Conservation (phyloP, 2,888 invertebrate genomes). For the Sarcophaga carnaria region DNA sequence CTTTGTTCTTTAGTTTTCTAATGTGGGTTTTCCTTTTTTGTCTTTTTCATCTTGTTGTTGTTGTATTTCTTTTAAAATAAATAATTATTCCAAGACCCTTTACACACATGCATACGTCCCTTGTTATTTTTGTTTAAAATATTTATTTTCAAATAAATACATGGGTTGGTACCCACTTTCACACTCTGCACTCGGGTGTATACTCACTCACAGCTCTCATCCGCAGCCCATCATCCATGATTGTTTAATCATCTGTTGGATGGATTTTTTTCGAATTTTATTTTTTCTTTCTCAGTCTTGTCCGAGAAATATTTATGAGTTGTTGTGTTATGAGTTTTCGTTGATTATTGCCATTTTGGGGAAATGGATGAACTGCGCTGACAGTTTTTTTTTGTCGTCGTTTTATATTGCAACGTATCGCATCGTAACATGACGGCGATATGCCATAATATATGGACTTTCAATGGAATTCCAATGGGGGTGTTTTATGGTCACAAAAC, state of each 20-base stretch:
- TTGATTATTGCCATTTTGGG: conserved; percentile 52
- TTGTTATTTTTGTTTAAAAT: conserved; percentile 9
- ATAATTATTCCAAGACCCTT: conserved; percentile 40
- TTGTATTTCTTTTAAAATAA: conserved; percentile 35
- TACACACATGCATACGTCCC: background rate
- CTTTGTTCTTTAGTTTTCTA: background rate
- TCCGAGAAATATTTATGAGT: conserved; percentile 11
- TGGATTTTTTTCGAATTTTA: background rate
- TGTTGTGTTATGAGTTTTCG: conserved; percentile 20
- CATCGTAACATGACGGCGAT: conserved; percentile 48
- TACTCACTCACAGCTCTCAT: background rate
- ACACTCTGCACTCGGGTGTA: background rate
- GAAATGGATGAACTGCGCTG: conserved; percentile 37
- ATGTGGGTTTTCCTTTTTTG: conserved; percentile 42
- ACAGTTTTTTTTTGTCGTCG: background rate
- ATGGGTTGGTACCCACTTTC: conserved; percentile 44
- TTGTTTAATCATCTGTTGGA: background rate
- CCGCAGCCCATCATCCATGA: background rate
- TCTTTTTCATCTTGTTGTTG: conserved; percentile 7
- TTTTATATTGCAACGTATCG: background rate
- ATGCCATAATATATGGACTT: conserved; percentile 59
- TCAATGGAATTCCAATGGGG: conserved; percentile 70
- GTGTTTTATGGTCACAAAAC: conserved; percentile 69
- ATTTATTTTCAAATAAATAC: conserved; percentile 5
- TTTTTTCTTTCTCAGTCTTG: background rate